phyloP scores from a whole-genome alignment of 2,113 vertebrate species.

The Formicarius rufipectus region DNA sequence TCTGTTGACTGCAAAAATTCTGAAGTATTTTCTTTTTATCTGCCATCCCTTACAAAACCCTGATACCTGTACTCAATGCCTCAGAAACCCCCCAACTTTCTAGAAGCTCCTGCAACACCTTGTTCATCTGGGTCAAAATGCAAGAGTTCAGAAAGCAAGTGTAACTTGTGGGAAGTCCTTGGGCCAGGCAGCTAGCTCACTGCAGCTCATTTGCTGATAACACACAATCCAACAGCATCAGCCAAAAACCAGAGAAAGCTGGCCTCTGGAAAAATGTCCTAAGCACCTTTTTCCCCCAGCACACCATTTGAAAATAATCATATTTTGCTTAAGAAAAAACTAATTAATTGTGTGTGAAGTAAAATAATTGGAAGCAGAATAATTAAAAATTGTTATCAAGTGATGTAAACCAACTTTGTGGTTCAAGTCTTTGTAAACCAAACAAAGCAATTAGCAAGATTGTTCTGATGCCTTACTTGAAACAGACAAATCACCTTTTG shows the following conservation, averaged over 20 bases:
- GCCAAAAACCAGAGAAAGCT: neutral
- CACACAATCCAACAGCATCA: neutral
- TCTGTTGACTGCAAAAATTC: neutral
- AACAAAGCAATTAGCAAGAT: conserved; percentile 41
- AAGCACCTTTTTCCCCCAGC: neutral
- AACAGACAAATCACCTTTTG: neutral
- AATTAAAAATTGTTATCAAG: conserved; percentile 26
- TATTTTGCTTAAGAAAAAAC: neutral
- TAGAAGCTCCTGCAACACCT: neutral
- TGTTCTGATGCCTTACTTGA: neutral
- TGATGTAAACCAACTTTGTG: conserved; percentile 15
- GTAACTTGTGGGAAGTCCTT: neutral
- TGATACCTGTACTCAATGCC: neutral
- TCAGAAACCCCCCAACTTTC: neutral
- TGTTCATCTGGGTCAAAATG: neutral
- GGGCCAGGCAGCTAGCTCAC: neutral
- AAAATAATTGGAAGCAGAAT: conserved; percentile 4
- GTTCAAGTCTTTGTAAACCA: conserved; percentile 10
- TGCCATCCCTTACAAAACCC: neutral
- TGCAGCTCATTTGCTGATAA: neutral
- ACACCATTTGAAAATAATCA: neutral
- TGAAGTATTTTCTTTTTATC: neutral
- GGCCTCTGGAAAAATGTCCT: neutral
- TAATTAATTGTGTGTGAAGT: conserved; percentile 4
- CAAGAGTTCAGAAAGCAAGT: neutral